phyloP scores from a whole-genome alignment of 2,113 vertebrate species.

The Rhinopomastus cyanomelas region DNA sequence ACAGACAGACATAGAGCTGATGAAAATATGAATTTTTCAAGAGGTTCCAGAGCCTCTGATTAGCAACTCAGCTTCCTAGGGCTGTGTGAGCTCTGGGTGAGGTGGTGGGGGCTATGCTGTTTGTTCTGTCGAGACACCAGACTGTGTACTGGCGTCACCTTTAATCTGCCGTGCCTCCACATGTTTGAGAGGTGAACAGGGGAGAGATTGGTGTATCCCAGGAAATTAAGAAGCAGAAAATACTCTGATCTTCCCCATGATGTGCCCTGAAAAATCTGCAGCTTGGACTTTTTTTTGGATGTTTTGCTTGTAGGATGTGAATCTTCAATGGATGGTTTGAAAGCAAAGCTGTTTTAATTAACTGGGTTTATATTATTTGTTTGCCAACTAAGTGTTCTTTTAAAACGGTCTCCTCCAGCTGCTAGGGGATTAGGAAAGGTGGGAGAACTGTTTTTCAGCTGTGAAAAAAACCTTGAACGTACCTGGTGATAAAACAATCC shows the following conservation, averaged over 20 bases:
- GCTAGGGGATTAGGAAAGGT: neutral
- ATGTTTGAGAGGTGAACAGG: neutral
- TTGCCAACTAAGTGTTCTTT: neutral
- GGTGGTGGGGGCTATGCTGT: neutral
- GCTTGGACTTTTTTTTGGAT: neutral
- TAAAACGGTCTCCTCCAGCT: neutral
- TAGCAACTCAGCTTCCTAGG: neutral
- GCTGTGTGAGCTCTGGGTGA: neutral
- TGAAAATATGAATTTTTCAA: slow-evolving; percentile 55
- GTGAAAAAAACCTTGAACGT: neutral
- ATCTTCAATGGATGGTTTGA: neutral
- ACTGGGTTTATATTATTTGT: neutral
- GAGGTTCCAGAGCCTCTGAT: slow-evolving; percentile 14
- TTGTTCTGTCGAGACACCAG: neutral
- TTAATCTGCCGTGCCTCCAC: neutral
- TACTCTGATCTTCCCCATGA: neutral
- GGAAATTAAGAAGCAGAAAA: neutral
- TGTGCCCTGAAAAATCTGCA: neutral
- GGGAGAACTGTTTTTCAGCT: neutral
- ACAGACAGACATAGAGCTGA: slow-evolving; percentile 33
- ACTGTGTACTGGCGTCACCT: neutral
- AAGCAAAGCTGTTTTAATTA: neutral
- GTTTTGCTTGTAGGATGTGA: neutral
- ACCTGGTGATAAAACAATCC: neutral
- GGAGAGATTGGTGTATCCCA: neutral